Evolutionary conservation across 2,797 vertebrate species (phyloP).

Genomic region (Siniperca scherzeri): DNA sequence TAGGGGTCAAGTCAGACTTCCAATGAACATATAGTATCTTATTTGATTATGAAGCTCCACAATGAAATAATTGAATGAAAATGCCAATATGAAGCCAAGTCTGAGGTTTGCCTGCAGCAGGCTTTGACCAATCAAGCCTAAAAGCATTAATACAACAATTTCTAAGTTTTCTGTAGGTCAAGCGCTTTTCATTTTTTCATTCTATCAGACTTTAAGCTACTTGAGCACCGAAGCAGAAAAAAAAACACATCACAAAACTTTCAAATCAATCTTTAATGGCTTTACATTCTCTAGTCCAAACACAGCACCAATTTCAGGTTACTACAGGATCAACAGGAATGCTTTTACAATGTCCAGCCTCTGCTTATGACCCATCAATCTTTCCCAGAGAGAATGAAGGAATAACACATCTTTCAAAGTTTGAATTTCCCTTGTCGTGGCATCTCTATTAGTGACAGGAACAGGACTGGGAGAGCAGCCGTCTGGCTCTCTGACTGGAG

Average conservation of each 20-base stretch:
- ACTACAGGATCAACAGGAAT: slow-evolving; percentile 55
- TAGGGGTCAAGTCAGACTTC: slow-evolving; percentile 58
- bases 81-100: slow-evolving; percentile 65
- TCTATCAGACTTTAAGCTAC: slow-evolving; percentile 46
- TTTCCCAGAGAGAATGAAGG: slow-evolving; percentile 44
- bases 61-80: slow-evolving; percentile 74
- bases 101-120: slow-evolving; percentile 36
- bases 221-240: slow-evolving; percentile 12
- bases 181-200: slow-evolving; percentile 42
- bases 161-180: slow-evolving; percentile 59
- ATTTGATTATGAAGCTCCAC: slow-evolving; percentile 68
- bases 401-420: slow-evolving; percentile 56
- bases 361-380: slow-evolving; percentile 65
- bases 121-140: slow-evolving; percentile 73
- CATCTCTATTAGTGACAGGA: slow-evolving; percentile 61
- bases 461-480: slow-evolving; percentile 52
- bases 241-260: slow-evolving; percentile 42
- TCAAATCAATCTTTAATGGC: slow-evolving; percentile 67
- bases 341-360: slow-evolving; percentile 66
- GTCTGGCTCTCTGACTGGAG: slow-evolving; percentile 59
- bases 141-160: slow-evolving; percentile 73
- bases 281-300: slow-evolving; percentile 35
- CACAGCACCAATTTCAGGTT: slow-evolving; percentile 41
- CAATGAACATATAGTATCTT: slow-evolving; percentile 54
- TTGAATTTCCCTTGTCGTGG: slow-evolving; percentile 49